Percentiles rank a stretch among this genome's conserved stretches.
Evolutionary conservation across 2,888 invertebrate species (phyloP).

Genomic region (Drosophila recens): DNA sequence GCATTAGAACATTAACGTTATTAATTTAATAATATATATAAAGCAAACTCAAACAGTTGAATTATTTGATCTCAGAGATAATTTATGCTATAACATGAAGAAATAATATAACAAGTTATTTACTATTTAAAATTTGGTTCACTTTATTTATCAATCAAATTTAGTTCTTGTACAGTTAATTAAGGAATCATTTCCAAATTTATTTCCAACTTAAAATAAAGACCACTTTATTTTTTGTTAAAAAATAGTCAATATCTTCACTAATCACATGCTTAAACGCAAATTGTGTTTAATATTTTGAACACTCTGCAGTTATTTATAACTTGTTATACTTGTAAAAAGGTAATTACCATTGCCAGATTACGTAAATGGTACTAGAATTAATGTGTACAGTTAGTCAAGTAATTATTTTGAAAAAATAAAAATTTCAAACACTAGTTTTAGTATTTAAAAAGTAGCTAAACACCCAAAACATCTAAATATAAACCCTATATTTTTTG

Average conservation of each 20-base stretch:
- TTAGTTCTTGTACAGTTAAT: too few relatives aligned
- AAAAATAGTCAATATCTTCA: neutral
- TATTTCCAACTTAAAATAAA: neutral
- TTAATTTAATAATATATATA: neutral
- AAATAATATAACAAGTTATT: neutral
- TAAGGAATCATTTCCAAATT: too few relatives aligned
- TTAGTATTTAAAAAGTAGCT: neutral
- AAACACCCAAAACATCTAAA: neutral
- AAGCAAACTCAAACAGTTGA: neutral
- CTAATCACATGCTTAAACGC: neutral
- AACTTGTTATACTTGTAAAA: neutral
- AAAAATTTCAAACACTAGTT: too few relatives aligned
- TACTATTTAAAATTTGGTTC: neutral
- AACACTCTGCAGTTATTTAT: neutral
- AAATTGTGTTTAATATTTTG: neutral
- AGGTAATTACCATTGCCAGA: constrained; percentile 12
- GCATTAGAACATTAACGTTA: constrained; percentile 2
- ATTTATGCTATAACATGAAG: neutral
- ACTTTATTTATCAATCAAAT: neutral
- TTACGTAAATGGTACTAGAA: constrained; percentile 46
- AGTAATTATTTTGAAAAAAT: neutral
- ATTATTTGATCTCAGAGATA: neutral
- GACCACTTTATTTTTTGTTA: neutral
- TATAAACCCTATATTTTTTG: neutral
- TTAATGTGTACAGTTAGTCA: constrained; percentile 11